A percentile compares a stretch with the other conserved stretches of the same genome.
Evolutionary conservation across 2,888 invertebrate genomes (phyloP).

Genomic region (Dromius quadrimaculatus): DNA sequence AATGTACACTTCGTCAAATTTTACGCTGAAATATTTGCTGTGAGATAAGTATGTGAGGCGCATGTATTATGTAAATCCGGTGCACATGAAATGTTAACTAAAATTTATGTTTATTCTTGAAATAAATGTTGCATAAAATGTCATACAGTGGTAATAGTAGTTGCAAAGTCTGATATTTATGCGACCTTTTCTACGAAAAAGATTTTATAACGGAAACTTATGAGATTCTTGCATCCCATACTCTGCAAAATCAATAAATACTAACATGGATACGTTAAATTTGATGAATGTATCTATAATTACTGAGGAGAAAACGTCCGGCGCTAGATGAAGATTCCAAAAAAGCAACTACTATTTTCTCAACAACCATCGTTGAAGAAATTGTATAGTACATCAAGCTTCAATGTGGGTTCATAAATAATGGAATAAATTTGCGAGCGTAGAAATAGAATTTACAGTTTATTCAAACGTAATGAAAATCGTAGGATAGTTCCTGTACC

Average conservation of each 20-base stretch:
- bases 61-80: constrained; percentile 37
- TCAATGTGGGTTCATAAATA: too few relatives aligned
- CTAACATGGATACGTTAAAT: not conserved
- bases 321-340: too few relatives aligned
- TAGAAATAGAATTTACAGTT: too few relatives aligned
- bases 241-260: not conserved
- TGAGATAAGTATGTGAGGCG: not conserved
- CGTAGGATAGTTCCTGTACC: too few relatives aligned
- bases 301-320: not conserved
- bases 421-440: too few relatives aligned
- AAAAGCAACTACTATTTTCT: too few relatives aligned
- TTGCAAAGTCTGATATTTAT: constrained; percentile 50
- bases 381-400: too few relatives aligned
- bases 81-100: constrained; percentile 50
- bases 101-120: constrained; percentile 52
- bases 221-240: constrained; percentile 39
- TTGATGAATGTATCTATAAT: not conserved
- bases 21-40: not conserved
- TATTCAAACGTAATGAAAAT: too few relatives aligned
- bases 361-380: too few relatives aligned
- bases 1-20: not conserved
- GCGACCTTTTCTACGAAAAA: constrained; percentile 38
- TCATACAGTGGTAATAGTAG: constrained; percentile 50
- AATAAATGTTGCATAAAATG: constrained; percentile 52
- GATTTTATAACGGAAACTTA: constrained; percentile 42